phyloP scores from a whole-genome alignment of 1,140 invertebrate genomes.

The Pygmarrhopalites habei region DNA sequence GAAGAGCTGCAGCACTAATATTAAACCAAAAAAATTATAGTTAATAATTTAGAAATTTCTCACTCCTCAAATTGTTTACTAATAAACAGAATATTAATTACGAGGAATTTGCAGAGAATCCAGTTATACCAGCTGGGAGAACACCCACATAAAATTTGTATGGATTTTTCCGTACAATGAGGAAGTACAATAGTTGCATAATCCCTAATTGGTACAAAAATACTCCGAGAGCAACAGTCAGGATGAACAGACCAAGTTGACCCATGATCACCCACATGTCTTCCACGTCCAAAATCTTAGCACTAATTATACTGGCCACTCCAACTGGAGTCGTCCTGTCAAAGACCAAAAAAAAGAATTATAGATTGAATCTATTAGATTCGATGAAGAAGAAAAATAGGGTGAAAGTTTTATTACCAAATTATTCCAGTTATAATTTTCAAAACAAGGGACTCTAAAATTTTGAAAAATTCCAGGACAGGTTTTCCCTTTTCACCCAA shows the following conservation, averaged over 20 bases:
- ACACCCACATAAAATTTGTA: slow-evolving; percentile 77
- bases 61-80: too few relatives aligned
- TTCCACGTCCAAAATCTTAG: slow-evolving; percentile 74
- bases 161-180: slow-evolving; percentile 77
- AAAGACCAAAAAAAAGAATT: slow-evolving; percentile 1
- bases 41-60: too few relatives aligned
- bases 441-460: slow-evolving; percentile 78
- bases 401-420: slow-evolving; percentile 53
- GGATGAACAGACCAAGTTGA: slow-evolving; percentile 61
- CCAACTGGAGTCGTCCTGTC: slow-evolving; percentile 31
- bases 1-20: slow-evolving; percentile 80
- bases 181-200: slow-evolving; percentile 68
- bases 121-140: slow-evolving; percentile 77
- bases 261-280: slow-evolving; percentile 70
- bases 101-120: slow-evolving; percentile 88
- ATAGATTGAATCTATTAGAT: too few relatives aligned
- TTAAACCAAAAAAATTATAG: neutral
- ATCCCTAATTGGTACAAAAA: slow-evolving; percentile 80
- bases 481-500: slow-evolving; percentile 56
- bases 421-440: slow-evolving; percentile 79
- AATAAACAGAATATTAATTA: slow-evolving; percentile 46
- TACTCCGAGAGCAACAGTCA: slow-evolving; percentile 75
- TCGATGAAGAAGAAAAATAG: too few relatives aligned
- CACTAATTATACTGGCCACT: slow-evolving; percentile 71
- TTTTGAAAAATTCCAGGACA: slow-evolving; percentile 53